Evolutionary conservation across 2,797 vertebrate genomes (phyloP), one percentile per base, ranked within the genome.

Genomic region (Rhynchonycteris naso): DNA sequence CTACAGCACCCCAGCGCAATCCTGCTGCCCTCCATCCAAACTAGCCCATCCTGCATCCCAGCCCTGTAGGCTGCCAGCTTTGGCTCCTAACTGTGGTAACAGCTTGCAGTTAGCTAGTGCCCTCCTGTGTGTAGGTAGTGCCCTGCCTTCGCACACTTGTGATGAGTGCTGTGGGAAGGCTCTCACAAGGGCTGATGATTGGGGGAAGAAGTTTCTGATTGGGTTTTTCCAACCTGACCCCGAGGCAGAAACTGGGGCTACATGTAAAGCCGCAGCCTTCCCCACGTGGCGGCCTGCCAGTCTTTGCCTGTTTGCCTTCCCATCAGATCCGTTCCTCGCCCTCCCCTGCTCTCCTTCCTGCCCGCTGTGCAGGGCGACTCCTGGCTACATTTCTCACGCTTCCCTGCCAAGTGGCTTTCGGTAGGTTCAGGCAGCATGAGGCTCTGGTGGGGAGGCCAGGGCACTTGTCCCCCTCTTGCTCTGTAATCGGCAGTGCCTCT

Each of bases 1-100:
- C 15, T 9, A 0, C 1, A 30, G 35, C 12, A 11, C 65, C 63
- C 21, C n/a, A 33, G 50, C 9, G 0, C 5, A 5, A 19, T 8
- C n/a, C 74, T n/a, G 30, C 16, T 21, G 7, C 3, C 4, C 5
- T 65, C 28, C 38, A 81, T 50, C 12, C 71, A 59, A 91, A 54
- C 30, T 0, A 59, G 28, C 16, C 56, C 19, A 43, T 30, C 12
- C 30, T 26, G 10, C 47, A 52, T 18, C 14, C 18, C 33, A n/a
- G 0, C 71, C 9, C 74, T 80, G 69, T 30, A 2, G 30, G 18
- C 19, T n/a, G 22, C 68, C 18, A 33, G 26, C 8, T 56, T 81
- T 22, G 28, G 71, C 15, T 47, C 54, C 52, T 43, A 0, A 6
- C n/a, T n/a, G 11, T 30, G 24, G 10, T 35, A 65, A 66, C 1